These are phyloP conservation scores for Loxodonta africana DNA, from an alignment of 2,113 vertebrate species.

Conservation along the genomic window DNA sequence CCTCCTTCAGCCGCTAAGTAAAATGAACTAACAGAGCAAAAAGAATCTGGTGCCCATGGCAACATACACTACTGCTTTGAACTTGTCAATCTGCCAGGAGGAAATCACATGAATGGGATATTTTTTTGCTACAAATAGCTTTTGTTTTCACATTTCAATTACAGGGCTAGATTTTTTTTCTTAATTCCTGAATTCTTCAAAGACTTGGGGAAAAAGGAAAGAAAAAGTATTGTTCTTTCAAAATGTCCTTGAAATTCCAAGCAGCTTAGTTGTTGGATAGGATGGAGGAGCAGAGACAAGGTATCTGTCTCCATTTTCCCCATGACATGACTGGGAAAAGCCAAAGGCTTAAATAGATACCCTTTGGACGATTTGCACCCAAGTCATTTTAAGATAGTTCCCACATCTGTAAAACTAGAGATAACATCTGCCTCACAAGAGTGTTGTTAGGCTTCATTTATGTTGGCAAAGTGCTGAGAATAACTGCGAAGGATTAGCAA, in stretches of 20 bases:
- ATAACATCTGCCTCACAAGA: background rate
- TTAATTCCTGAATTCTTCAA: conserved; percentile 71
- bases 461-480: background rate
- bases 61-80: conserved; percentile 78
- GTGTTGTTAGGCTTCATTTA: background rate
- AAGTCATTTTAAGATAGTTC: conserved; percentile 27
- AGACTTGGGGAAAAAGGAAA: background rate
- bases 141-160: conserved; percentile 79
- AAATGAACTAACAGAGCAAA: conserved; percentile 75
- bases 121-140: conserved; percentile 72
- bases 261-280: background rate
- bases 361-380: conserved; percentile 12
- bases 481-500: background rate
- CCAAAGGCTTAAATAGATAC: background rate
- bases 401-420: conserved; percentile 20
- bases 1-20: conserved; percentile 63
- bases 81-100: conserved; percentile 78
- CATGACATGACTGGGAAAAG: background rate
- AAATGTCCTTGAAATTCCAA: conserved; percentile 64
- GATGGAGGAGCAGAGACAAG: background rate
- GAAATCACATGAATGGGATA: conserved; percentile 75
- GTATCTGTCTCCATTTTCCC: background rate
- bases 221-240: conserved; percentile 11
- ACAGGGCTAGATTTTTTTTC: conserved; percentile 45
- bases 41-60: conserved; percentile 81